Evolutionary conservation across 2,113 vertebrate genomes (phyloP).

Genomic region (Hemicordylus capensis): DNA sequence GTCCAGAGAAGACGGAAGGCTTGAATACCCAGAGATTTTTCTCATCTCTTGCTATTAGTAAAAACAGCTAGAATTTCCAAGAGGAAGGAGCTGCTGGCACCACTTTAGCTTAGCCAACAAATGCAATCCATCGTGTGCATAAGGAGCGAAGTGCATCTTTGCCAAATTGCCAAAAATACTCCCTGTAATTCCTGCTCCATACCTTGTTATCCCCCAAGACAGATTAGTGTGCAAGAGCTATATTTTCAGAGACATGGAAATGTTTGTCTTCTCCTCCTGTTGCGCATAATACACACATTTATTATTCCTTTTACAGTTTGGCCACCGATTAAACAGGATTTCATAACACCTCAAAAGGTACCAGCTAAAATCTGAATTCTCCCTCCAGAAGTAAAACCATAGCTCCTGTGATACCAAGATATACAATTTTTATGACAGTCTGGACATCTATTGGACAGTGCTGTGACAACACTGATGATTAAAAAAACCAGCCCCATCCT

Average conservation of each 20-base stretch:
- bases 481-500: not conserved
- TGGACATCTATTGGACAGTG: not conserved
- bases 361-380: not conserved
- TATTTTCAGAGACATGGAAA: conserved; percentile 4
- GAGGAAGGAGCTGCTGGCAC: not conserved
- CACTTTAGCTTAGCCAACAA: not conserved
- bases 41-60: not conserved
- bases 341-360: not conserved
- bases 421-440: not conserved
- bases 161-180: not conserved
- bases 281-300: not conserved
- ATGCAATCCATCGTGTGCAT: not conserved
- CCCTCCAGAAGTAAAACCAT: not conserved
- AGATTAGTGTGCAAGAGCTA: not conserved
- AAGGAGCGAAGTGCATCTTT: not conserved
- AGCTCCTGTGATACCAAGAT: not conserved
- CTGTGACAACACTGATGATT: not conserved
- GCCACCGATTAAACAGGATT: not conserved
- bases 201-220: not conserved
- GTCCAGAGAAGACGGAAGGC: not conserved
- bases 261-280: not conserved
- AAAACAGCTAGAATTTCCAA: not conserved
- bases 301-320: not conserved
- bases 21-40: not conserved
- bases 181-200: not conserved